These are phyloP conservation scores for Eupithecia centaureata DNA, from an alignment of 2,888 invertebrate genomes.

Conservation along the genomic window DNA sequence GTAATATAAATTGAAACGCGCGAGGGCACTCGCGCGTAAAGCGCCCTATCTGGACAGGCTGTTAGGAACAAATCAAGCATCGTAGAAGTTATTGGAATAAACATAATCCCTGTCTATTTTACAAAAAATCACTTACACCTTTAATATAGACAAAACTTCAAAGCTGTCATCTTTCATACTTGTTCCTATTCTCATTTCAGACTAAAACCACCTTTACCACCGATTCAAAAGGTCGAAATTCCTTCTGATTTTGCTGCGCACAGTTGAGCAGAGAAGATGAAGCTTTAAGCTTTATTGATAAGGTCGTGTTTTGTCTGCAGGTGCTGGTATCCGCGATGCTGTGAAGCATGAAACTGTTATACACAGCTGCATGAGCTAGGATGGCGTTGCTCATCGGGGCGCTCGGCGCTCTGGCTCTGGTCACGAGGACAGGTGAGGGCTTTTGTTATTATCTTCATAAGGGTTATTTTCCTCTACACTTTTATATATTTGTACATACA, in stretches of 20 bases:
- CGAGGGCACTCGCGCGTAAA: too few relatives aligned
- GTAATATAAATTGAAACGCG: too few relatives aligned
- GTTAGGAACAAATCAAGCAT: too few relatives aligned
- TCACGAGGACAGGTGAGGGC: slow-evolving; percentile 72
- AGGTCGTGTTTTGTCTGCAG: slow-evolving; percentile 62
- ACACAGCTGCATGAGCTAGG: slow-evolving; percentile 67
- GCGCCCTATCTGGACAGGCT: too few relatives aligned
- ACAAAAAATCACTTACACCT: slow-evolving; percentile 7
- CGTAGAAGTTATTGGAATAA: not conserved
- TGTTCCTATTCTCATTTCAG: slow-evolving; percentile 26
- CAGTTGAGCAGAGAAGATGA: slow-evolving; percentile 17
- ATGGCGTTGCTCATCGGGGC: slow-evolving; percentile 70
- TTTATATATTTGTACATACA: not conserved
- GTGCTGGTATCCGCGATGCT: slow-evolving; percentile 53
- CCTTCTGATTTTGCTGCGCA: not conserved
- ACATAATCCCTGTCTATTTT: not conserved
- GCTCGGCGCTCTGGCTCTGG: slow-evolving; percentile 70
- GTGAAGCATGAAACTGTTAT: slow-evolving; percentile 68
- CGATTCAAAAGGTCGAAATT: not conserved
- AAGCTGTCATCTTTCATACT: slow-evolving; percentile 39
- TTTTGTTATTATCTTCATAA: not conserved
- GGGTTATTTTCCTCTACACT: not conserved
- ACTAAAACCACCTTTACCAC: slow-evolving; percentile 15
- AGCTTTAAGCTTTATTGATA: slow-evolving; percentile 38
- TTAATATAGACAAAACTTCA: slow-evolving; percentile 40